Evolutionary conservation across 2,888 invertebrate species (phyloP).

Genomic region (Cheilosia pagana): DNA sequence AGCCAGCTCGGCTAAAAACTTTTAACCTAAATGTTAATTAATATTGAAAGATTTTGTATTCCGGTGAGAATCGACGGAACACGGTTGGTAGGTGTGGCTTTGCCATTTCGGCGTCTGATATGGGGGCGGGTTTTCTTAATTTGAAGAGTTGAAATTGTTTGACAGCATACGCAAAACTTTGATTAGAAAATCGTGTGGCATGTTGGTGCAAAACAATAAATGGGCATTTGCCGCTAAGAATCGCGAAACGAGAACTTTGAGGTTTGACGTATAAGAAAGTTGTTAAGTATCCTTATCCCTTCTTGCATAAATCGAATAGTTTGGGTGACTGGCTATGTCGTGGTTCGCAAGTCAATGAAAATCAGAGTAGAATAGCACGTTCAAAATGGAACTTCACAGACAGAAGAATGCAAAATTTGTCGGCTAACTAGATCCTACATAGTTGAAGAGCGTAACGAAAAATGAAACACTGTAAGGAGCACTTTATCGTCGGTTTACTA

Average conservation of each 20-base stretch:
- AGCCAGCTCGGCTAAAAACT: conserved; percentile 48
- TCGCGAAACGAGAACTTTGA: not conserved
- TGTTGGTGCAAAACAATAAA: not conserved
- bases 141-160: not conserved
- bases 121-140: not conserved
- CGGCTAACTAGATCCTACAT: too few species aligned
- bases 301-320: too few species aligned
- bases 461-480: too few species aligned
- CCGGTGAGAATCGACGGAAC: conserved; percentile 40
- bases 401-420: too few species aligned
- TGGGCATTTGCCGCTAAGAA: not conserved
- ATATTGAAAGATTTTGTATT: conserved; percentile 67
- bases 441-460: too few species aligned
- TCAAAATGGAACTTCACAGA: too few species aligned
- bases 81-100: not conserved
- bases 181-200: conserved; percentile 1
- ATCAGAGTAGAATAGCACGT: not conserved
- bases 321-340: too few species aligned
- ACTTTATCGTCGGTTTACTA: too few species aligned
- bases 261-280: not conserved
- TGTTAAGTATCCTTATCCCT: not conserved
- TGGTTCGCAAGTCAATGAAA: too few species aligned
- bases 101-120: not conserved
- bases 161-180: conserved; percentile 1
- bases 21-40: conserved; percentile 70